A percentile compares a stretch with the other conserved stretches of the same genome.
Evolutionary conservation across 2,888 invertebrate species (phyloP).

Genomic region (Cataglyphis livida): DNA sequence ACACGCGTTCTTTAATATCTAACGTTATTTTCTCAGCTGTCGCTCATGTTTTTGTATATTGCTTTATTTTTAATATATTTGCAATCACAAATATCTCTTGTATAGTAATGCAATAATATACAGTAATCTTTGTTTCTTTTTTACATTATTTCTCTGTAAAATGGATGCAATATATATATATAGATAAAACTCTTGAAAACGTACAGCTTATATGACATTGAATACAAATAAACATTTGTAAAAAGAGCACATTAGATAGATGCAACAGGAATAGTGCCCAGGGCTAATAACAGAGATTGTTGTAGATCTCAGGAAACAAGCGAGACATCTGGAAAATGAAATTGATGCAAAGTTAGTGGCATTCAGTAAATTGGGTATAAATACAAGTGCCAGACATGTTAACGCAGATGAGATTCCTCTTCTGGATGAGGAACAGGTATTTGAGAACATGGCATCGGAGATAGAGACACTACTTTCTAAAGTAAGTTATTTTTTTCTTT

Average conservation of each 20-base stretch:
- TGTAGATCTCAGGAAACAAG: constrained; percentile 96
- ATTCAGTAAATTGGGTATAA: constrained; percentile 96
- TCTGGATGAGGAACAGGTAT: constrained; percentile 95
- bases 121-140: not conserved
- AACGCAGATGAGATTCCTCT: constrained; percentile 91
- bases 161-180: not conserved
- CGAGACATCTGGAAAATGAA: constrained; percentile 97
- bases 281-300: constrained; percentile 57
- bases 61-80: not conserved
- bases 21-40: not conserved
- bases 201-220: not conserved
- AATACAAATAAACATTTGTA: not conserved
- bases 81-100: not conserved
- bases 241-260: not conserved
- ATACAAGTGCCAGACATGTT: constrained; percentile 83
- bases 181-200: not conserved
- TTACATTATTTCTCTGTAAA: not conserved
- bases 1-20: not conserved
- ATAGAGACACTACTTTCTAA: constrained; percentile 94
- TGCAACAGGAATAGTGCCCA: not conserved
- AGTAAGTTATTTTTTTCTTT: constrained; percentile 85
- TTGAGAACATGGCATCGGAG: constrained; percentile 96
- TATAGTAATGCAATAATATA: not conserved
- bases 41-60: not conserved
- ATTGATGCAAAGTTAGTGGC: constrained; percentile 98